A percentile compares a stretch with the other conserved stretches of the same genome.
phyloP scores from a whole-genome alignment of 2,113 vertebrate species.

The Vimba vimba region DNA sequence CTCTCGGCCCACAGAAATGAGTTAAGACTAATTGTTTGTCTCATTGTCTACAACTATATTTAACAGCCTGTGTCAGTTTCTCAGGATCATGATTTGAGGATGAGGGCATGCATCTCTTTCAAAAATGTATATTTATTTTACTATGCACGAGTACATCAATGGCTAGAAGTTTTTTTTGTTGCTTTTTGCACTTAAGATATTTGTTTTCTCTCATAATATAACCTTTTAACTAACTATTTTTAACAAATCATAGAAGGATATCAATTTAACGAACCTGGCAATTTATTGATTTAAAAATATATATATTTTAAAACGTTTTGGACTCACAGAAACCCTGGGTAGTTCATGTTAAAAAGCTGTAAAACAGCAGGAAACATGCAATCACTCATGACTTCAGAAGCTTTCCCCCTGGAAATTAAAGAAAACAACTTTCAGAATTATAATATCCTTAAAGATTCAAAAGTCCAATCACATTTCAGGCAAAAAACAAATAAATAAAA shows the following conservation, averaged over 20 bases:
- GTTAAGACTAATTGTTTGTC: neutral
- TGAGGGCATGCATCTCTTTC: neutral
- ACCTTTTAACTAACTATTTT: neutral
- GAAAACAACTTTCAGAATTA: neutral
- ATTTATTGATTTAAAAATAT: neutral
- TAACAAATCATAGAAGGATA: neutral
- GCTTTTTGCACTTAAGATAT: neutral
- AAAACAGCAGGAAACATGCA: neutral
- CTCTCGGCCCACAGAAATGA: neutral
- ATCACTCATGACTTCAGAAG: neutral
- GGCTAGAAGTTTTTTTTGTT: neutral
- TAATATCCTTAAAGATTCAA: neutral
- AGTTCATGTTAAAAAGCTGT: neutral
- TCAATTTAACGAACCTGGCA: neutral
- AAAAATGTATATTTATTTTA: neutral
- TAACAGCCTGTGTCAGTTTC: neutral
- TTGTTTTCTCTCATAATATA: too few relatives aligned
- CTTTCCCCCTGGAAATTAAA: neutral
- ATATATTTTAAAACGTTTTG: neutral
- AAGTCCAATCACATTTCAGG: neutral
- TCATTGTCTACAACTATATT: neutral
- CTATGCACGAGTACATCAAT: neutral
- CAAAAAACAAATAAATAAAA: neutral
- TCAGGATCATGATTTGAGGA: neutral
- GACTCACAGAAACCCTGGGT: neutral